Evolutionary conservation across 1,140 invertebrate genomes (phyloP), one percentile per base, ranked within the genome.

Genomic region (Andricus grossulariae): DNA sequence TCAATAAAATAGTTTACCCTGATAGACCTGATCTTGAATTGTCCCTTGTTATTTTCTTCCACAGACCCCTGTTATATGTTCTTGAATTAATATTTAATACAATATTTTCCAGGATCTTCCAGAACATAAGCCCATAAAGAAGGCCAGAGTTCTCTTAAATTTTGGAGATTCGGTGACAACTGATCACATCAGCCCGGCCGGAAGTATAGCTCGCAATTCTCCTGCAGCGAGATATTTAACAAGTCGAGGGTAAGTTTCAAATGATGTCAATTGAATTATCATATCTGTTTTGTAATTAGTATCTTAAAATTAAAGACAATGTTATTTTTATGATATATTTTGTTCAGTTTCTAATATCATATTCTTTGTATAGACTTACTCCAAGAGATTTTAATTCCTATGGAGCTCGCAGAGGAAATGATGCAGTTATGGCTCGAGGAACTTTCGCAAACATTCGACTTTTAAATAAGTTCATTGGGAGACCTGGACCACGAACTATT

Each of bases 361-460:
- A 77, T 54, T 80, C 77, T n/a, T 52, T 78, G 88, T 90, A 16
- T 85, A 97, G 96, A 3, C 90, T 99, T 5, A 97, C 96, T 0
- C 97, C 98, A 0, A 94, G 95, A 81, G 97, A 99, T 85, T 99
- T 99, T 89, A 99, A 99, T 92, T 99, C 98, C 0, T 99, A 99
- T 91, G 99, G 99, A 0, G 97, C 98, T 1, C 93, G 98, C 15
- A 94, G 98, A 85, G 98, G 99, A 50, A 98, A 99, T 90, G 98
- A 99, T 92, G 97, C 95, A 25, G 95, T 99, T 13, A 99, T 99
- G 99, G 95, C 95, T 0, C 93, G 99, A 49, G 98, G 99, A 18
- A 99, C 99, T 0, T 99, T 99, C 92, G 98, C 98, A 51, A 99
- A 99, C 91, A 99, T 99, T 88, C 95, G 99, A 19, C 91, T 99